A percentile compares a stretch with the other conserved stretches of the same genome.
These are phyloP conservation scores for Tetragnatha montana DNA, from an alignment of 2,888 invertebrate genomes.

Conservation along the genomic window DNA sequence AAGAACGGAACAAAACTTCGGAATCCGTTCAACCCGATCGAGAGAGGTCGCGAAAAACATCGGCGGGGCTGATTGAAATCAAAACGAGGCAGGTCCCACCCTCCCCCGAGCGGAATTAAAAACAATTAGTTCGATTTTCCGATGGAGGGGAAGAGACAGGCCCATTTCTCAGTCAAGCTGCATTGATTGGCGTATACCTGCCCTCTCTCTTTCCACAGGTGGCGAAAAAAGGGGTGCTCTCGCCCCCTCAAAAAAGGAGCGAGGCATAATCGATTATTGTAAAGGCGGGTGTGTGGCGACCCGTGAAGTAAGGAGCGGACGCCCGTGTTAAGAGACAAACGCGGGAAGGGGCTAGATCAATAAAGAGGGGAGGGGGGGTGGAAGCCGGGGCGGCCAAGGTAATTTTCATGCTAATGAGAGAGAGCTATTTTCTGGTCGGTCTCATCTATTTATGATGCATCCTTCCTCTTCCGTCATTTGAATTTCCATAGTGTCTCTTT, in stretches of 20 bases:
- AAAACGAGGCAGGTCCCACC: neutral
- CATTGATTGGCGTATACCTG: neutral
- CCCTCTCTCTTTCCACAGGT: neutral
- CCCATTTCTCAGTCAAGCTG: neutral
- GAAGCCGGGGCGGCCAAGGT: constrained; percentile 50
- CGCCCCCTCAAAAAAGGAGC: neutral
- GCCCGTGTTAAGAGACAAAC: constrained; percentile 50
- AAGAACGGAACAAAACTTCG: too few relatives aligned
- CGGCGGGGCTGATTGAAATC: neutral
- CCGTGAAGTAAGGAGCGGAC: constrained; percentile 37
- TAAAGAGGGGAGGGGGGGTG: constrained; percentile 51
- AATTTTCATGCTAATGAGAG: constrained; percentile 71
- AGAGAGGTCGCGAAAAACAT: too few relatives aligned
- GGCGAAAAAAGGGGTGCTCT: neutral
- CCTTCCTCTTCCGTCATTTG: constrained; percentile 58
- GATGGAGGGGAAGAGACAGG: neutral
- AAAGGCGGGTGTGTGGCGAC: constrained; percentile 40
- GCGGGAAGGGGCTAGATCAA: constrained; percentile 56
- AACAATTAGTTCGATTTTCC: neutral
- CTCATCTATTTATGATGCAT: constrained; percentile 71
- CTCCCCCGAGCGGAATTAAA: neutral
- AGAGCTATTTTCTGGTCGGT: constrained; percentile 70
- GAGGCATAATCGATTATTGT: constrained; percentile 49
- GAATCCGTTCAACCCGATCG: too few relatives aligned
- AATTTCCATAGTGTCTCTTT: constrained; percentile 69